Percentiles rank a stretch among this genome's conserved stretches.
Evolutionary conservation across 2,113 vertebrate species (phyloP).

Genomic region (Datnioides undecimradiatus): DNA sequence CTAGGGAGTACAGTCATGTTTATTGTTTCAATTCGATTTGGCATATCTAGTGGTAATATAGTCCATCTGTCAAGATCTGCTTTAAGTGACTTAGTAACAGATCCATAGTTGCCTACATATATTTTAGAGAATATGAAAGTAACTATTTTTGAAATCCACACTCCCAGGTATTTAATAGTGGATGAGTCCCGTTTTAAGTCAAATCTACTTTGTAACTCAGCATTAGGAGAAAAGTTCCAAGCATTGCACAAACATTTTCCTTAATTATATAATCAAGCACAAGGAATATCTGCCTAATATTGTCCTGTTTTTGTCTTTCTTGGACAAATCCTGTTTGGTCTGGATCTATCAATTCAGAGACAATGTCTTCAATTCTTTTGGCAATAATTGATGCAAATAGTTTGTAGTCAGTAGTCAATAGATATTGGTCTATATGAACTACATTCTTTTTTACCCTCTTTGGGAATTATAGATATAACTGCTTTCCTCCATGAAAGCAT

Average conservation of each 20-base stretch:
- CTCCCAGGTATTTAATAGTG: background rate
- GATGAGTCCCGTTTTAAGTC: too few species aligned
- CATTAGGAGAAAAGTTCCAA: too few species aligned
- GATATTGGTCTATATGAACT: constrained; percentile 6
- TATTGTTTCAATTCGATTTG: background rate
- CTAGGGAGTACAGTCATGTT: background rate
- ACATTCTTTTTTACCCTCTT: background rate
- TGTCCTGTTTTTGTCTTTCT: background rate
- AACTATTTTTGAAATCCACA: background rate
- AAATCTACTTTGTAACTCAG: too few species aligned
- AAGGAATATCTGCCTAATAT: background rate
- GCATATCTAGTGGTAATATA: too few species aligned
- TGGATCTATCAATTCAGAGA: too few species aligned
- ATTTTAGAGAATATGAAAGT: background rate
- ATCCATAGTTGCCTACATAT: background rate
- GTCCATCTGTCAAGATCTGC: background rate
- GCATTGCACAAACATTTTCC: too few species aligned
- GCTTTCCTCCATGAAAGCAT: background rate
- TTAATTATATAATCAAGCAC: background rate
- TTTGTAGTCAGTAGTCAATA: constrained; percentile 1
- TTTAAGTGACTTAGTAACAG: background rate
- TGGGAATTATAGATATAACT: background rate
- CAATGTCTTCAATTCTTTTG: too few species aligned
- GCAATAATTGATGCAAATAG: background rate
- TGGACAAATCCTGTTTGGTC: too few species aligned